Evolutionary conservation across 2,888 invertebrate species (phyloP).

Genomic region (Beris morrisii): DNA sequence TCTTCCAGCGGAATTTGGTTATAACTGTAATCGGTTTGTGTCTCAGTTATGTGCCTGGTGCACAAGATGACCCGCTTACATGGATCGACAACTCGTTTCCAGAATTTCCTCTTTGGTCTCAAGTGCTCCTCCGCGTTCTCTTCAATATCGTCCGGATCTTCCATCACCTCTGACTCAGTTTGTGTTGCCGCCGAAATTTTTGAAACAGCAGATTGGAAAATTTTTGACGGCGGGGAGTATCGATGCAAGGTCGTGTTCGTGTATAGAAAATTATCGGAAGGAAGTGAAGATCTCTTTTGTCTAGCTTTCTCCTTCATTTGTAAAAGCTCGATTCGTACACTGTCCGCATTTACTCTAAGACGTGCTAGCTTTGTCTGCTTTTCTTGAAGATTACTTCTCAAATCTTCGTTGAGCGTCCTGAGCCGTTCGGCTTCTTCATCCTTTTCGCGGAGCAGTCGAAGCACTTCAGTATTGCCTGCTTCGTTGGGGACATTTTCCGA

Average conservation of each 20-base stretch:
- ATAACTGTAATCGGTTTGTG: constrained; percentile 8
- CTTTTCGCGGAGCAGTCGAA: constrained; percentile 10
- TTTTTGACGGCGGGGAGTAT: neutral
- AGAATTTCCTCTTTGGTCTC: neutral
- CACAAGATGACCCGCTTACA: constrained; percentile 10
- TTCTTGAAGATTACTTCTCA: constrained; percentile 30
- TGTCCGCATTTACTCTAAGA: constrained; percentile 24
- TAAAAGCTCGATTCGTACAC: constrained; percentile 28
- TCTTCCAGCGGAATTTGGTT: neutral
- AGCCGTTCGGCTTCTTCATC: constrained; percentile 29
- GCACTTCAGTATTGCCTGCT: neutral
- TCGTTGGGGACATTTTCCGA: neutral
- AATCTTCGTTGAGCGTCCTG: constrained; percentile 25
- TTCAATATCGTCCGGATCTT: too few species aligned
- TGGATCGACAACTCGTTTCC: neutral
- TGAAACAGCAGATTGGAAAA: neutral
- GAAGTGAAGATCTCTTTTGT: neutral
- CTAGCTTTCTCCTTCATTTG: constrained; percentile 28
- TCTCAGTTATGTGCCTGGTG: neutral
- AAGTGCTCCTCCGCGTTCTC: too few species aligned
- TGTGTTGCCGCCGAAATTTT: constrained; percentile 4
- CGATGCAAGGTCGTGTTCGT: neutral
- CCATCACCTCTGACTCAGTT: neutral
- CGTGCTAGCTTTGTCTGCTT: constrained; percentile 25
- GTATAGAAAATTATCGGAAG: neutral